Percentiles rank a stretch among this genome's conserved stretches.
phyloP scores from a whole-genome alignment of 2,113 vertebrate genomes.

The Petromus typicus region DNA sequence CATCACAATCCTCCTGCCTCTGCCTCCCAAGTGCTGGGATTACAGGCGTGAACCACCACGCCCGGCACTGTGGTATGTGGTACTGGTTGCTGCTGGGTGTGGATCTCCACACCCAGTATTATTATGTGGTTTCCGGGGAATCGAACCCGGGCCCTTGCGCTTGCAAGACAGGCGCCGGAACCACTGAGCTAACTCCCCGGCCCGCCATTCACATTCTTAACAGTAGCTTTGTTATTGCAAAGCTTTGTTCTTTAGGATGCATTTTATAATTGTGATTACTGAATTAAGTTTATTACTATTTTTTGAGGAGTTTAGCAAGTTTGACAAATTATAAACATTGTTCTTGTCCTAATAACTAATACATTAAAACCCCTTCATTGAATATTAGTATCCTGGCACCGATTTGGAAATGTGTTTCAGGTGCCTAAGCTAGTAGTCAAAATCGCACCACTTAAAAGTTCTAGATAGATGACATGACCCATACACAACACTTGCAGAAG shows the following conservation, averaged over 20 bases:
- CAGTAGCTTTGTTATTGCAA: neutral
- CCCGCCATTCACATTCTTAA: no score
- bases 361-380: neutral
- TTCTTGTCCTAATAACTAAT: neutral
- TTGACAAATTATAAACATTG: neutral
- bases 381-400: neutral
- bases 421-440: neutral
- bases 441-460: slow-evolving; percentile 5
- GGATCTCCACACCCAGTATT: no score
- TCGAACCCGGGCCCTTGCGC: no score
- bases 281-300: slow-evolving; percentile 10
- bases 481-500: neutral
- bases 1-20: no score
- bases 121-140: no score
- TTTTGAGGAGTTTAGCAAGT: neutral
- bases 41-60: no score
- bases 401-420: neutral
- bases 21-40: no score
- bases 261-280: neutral
- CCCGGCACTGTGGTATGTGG: no score
- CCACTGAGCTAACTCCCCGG: no score
- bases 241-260: neutral
- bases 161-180: no score
- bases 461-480: neutral
- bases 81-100: no score